These are phyloP conservation scores for Periophthalmus magnuspinnatus DNA, from an alignment of 2,797 vertebrate genomes.

Conservation along the genomic window DNA sequence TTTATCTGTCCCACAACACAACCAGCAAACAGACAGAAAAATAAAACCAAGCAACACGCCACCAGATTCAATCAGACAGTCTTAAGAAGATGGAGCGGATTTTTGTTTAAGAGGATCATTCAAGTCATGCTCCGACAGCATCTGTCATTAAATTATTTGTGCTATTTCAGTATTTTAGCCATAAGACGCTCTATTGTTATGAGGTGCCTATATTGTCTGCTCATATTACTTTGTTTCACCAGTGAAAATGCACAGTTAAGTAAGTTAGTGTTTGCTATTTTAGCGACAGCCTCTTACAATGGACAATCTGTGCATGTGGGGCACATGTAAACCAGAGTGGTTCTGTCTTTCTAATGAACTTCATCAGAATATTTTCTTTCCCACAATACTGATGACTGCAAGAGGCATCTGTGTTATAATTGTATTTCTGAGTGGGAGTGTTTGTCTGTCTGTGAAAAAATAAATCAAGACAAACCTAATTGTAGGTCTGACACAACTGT, in stretches of 20 bases:
- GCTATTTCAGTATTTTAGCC: slow-evolving; percentile 41
- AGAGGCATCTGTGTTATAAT: slow-evolving; percentile 30
- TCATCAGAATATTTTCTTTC: slow-evolving; percentile 14
- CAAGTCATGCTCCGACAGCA: slow-evolving; percentile 54
- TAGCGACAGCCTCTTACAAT: slow-evolving; percentile 17
- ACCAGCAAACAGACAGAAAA: slow-evolving; percentile 46
- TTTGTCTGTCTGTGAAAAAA: slow-evolving; percentile 26
- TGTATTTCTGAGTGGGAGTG: slow-evolving; percentile 27
- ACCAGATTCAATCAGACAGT: slow-evolving; percentile 53
- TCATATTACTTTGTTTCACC: slow-evolving; percentile 16
- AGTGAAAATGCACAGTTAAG: slow-evolving; percentile 12
- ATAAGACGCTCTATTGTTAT: slow-evolving; percentile 16
- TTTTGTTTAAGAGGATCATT: slow-evolving; percentile 62
- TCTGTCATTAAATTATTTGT: slow-evolving; percentile 55
- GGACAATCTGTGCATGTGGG: slow-evolving; percentile 21
- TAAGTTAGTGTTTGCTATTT: slow-evolving; percentile 26
- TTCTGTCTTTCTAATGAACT: slow-evolving; percentile 5
- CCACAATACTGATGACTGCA: slow-evolving; percentile 26
- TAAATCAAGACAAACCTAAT: slow-evolving; percentile 45
- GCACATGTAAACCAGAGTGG: not conserved
- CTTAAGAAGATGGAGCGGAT: slow-evolving; percentile 60
- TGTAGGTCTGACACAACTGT: slow-evolving; percentile 41
- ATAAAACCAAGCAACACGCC: slow-evolving; percentile 50
- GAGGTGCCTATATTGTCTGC: slow-evolving; percentile 8
- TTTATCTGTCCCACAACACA: slow-evolving; percentile 59